Base-by-base conservation (phyloP, 2,888 invertebrate species). In the Tenthredo livida region DNA sequence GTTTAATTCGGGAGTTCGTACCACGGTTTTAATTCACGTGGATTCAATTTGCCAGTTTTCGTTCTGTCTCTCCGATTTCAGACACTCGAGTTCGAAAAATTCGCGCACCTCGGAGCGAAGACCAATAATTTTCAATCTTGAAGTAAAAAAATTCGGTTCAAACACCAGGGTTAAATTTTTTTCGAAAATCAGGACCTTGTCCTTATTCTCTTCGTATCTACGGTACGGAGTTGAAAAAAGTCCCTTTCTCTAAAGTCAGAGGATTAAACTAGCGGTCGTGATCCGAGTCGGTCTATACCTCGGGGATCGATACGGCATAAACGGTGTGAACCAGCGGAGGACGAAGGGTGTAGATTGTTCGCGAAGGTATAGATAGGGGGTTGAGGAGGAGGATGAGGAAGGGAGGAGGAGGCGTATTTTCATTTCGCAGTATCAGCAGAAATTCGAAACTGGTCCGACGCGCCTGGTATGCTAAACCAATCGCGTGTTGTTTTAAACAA, bases 401-500 rank as follows among this genome's bases (percentile, higher is more conserved):
- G 29, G n/a, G 47, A 1, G 15, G 29, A 50, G 3, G 29, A 33
- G 86, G 83, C 86, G 86, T 86, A 88, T 89, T 88, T 89, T 88
- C 87, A 86, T 89, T 89, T 67, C 84, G 87, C 84, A 29, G 86
- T 85, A 89, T 89, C 89, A 87, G 87, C 86, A 86, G 83, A 87
- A 86, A 86, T 89, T 88, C 84, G 84, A 47, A 83, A 17, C 70
- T 83, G 84, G 43, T 85, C 47, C 77, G 83, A 84, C 72, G 58
- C 58, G 61, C 85, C 40, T 21, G 61, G 37, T 85, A 87, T 85
- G 85, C 85, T 85, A 83, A 86, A 84, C 84, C 73, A 84, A 88
- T 87, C 84, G 85, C 43, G 70, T 73, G 85, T 82, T 80, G 67
- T 86, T 86, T 88, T 86, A 84, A 87, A 86, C 85, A 88, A 87